These are phyloP conservation scores for Ariopsis seemanni DNA, from an alignment of 2,113 vertebrate genomes.

Conservation along the genomic window DNA sequence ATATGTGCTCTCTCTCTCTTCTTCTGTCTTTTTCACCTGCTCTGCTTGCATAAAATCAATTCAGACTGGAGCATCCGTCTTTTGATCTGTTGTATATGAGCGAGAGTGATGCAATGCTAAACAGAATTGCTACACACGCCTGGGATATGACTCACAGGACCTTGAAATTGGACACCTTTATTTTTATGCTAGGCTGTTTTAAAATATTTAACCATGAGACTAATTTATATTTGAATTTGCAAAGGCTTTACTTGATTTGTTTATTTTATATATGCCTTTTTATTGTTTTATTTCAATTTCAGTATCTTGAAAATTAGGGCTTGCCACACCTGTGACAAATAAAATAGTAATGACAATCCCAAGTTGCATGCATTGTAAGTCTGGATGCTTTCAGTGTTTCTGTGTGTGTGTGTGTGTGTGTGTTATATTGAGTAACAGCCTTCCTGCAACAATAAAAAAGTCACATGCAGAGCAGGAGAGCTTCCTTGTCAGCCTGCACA, in stretches of 20 bases:
- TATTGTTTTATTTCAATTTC: not conserved
- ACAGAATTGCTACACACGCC: not conserved
- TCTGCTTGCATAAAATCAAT: constrained; percentile 1
- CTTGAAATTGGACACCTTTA: not conserved
- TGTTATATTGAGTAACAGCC: constrained; percentile 18
- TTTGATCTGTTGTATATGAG: constrained; percentile 30
- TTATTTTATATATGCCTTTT: not conserved
- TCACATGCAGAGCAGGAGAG: not conserved
- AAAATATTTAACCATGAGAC: not conserved
- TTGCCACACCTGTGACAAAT: not conserved
- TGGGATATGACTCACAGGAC: not conserved
- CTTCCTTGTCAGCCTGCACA: not conserved
- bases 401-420: not conserved
- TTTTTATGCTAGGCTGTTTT: not conserved
- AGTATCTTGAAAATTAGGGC: not conserved
- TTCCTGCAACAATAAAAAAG: not conserved
- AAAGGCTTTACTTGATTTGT: not conserved
- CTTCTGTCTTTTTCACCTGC: constrained; percentile 11
- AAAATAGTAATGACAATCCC: constrained; percentile 9
- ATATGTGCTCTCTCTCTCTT: not conserved
- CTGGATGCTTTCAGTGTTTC: constrained; percentile 3
- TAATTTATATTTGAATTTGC: not conserved
- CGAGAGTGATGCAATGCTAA: constrained; percentile 29
- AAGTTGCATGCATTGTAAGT: not conserved
- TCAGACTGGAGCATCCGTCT: constrained; percentile 20